Conservation (phyloP, 2,888 invertebrate genomes). For the Zygothrica quintamaculata region DNA sequence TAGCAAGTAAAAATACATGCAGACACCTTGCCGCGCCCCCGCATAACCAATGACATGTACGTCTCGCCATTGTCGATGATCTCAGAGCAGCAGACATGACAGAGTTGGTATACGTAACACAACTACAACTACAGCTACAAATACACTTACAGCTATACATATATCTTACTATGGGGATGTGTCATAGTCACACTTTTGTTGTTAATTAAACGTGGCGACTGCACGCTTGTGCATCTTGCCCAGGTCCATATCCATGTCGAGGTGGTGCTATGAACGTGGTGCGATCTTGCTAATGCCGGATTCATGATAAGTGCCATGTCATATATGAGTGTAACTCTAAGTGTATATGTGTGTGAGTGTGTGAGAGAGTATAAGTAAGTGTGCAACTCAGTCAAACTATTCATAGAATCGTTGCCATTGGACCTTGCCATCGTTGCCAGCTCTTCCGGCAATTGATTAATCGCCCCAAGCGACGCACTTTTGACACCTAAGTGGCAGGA, state of each 20-base stretch:
- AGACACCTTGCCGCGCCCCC: conserved; percentile 43
- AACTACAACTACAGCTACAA: conserved; percentile 4
- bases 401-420: conserved; percentile 74
- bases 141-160: not conserved
- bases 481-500: conserved; percentile 62
- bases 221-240: conserved; percentile 37
- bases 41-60: conserved; percentile 16
- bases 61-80: conserved; percentile 43
- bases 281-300: conserved; percentile 61
- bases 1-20: conserved; percentile 36
- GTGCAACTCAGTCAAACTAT: conserved; percentile 49
- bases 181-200: conserved; percentile 77
- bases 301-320: conserved; percentile 67
- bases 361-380: conserved; percentile 5
- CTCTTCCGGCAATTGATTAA: conserved; percentile 79
- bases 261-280: conserved; percentile 30
- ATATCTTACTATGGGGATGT: conserved; percentile 43
- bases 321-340: conserved; percentile 15
- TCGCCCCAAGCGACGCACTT: conserved; percentile 61
- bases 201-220: conserved; percentile 77
- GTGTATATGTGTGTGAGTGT: conserved; percentile 22
- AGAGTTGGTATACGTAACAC: not conserved
- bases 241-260: conserved; percentile 15
- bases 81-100: conserved; percentile 35
- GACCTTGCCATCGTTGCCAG: conserved; percentile 69